Evolutionary conservation across 2,113 vertebrate species (phyloP).

Genomic region (Paracanthobrama guichenoti): DNA sequence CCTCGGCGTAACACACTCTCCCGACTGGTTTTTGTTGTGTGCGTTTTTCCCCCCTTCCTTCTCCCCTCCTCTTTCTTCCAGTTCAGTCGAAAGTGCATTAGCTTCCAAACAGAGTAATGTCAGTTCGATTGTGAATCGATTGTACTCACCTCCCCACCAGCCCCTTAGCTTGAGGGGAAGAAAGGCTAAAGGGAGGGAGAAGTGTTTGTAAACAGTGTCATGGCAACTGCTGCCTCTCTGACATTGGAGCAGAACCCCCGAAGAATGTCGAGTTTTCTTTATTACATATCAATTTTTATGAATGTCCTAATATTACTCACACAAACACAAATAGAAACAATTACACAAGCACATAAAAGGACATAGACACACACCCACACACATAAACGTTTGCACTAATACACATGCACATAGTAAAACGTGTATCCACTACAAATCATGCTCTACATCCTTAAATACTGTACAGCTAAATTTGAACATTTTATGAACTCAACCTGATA

Average conservation of each 20-base stretch:
- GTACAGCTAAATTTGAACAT: neutral
- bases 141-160: slow-evolving; percentile 59
- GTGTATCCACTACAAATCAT: neutral
- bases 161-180: slow-evolving; percentile 47
- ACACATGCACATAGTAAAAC: neutral
- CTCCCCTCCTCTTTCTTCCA: slow-evolving; percentile 49
- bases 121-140: slow-evolving; percentile 65
- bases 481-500: neutral
- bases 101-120: slow-evolving; percentile 66
- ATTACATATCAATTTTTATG: neutral
- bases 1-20: slow-evolving; percentile 49
- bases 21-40: slow-evolving; percentile 55
- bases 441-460: neutral
- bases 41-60: slow-evolving; percentile 33
- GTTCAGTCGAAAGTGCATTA: slow-evolving; percentile 66
- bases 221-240: slow-evolving; percentile 57
- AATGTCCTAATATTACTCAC: neutral
- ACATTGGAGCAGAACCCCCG: slow-evolving; percentile 43
- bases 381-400: neutral
- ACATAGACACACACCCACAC: neutral
- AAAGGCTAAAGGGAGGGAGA: slow-evolving; percentile 48
- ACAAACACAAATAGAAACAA: neutral
- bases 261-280: slow-evolving; percentile 35
- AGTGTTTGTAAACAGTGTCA: slow-evolving; percentile 66
- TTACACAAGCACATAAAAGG: neutral